Evolutionary conservation across 2,888 invertebrate species (phyloP).

Genomic region (Lepidochitona cinerea): DNA sequence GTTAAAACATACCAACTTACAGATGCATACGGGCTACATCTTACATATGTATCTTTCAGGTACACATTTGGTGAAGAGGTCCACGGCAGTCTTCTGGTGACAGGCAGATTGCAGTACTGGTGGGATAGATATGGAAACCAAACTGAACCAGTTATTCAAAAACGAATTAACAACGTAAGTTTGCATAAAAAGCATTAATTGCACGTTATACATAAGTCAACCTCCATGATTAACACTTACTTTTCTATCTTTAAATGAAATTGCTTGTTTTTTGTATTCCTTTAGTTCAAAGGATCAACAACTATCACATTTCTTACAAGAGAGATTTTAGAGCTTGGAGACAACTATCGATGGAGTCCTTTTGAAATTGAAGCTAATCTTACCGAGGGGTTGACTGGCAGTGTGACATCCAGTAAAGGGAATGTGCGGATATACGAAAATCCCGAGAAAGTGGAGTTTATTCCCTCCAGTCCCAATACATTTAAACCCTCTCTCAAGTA

Average conservation of each 20-base stretch:
- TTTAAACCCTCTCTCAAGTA: conserved; percentile 92
- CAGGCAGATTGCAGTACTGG: conserved; percentile 19
- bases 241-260: too few species aligned
- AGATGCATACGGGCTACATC: too few species aligned
- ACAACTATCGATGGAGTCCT: conserved; percentile 22
- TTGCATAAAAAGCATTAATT: too few species aligned
- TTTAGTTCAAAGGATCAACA: conserved; percentile 48
- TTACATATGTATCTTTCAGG: neutral
- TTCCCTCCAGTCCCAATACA: conserved; percentile 83
- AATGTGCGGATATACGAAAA: conserved; percentile 84
- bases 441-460: conserved; percentile 82
- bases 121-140: neutral
- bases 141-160: neutral
- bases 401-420: conserved; percentile 84
- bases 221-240: too few species aligned
- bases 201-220: too few species aligned
- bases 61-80: neutral
- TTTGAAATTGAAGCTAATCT: conserved; percentile 80
- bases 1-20: too few species aligned
- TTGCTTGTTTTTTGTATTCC: neutral
- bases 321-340: conserved; percentile 26
- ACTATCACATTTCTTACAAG: conserved; percentile 40
- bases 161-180: neutral
- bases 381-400: conserved; percentile 89
- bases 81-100: neutral